Conservation (phyloP, 1,140 invertebrate genomes). For the Atopsyche davidsoni region DNA sequence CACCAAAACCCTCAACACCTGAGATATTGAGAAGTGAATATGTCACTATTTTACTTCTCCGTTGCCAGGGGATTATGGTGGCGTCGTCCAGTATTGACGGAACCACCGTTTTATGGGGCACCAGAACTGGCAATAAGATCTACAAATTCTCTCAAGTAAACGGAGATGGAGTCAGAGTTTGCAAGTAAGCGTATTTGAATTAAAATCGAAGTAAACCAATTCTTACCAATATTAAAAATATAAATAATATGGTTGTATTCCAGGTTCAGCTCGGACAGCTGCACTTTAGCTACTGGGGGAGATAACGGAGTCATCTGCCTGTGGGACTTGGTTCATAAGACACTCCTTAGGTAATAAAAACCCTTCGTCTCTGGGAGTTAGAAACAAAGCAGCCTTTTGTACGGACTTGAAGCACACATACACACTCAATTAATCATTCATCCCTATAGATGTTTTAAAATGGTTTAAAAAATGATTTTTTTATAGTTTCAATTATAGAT, state of each 20-base stretch:
- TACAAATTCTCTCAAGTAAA: constrained; percentile 59
- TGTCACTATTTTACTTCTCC: background rate
- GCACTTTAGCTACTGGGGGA: constrained; percentile 60
- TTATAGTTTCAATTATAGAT: no score
- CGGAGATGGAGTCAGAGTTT: constrained; percentile 58
- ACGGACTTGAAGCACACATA: no score
- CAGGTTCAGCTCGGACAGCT: constrained; percentile 61
- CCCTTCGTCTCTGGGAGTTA: no score
- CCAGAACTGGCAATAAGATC: constrained; percentile 55
- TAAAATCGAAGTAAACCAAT: background rate
- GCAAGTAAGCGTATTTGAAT: constrained; percentile 39
- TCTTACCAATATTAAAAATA: background rate
- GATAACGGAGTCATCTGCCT: constrained; percentile 69
- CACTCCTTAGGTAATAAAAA: constrained; percentile 57
- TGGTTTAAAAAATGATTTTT: no score
- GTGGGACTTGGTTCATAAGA: constrained; percentile 63
- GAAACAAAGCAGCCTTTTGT: no score
- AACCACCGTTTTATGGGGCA: constrained; percentile 64
- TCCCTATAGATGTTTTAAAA: no score
- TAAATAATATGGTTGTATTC: constrained; percentile 15
- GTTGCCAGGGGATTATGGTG: constrained; percentile 56
- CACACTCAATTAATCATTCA: no score
- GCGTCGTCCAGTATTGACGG: constrained; percentile 70
- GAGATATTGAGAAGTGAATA: background rate
- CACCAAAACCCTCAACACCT: background rate